Conservation (phyloP, 2,113 vertebrate species). For the Lathamus discolor region DNA sequence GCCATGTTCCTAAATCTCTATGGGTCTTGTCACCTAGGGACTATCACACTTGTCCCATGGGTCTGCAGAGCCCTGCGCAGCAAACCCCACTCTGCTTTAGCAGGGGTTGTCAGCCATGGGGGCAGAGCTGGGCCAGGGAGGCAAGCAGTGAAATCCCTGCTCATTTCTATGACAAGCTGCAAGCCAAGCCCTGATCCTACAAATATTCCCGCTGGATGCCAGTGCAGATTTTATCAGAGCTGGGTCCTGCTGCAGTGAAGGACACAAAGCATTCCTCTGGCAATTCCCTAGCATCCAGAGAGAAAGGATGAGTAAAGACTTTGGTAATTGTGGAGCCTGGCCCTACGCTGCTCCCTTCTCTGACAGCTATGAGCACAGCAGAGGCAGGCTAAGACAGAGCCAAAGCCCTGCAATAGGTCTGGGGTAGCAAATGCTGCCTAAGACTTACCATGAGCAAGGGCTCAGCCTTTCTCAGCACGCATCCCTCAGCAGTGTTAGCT, state of each 20-base stretch:
- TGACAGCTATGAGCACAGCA: rapidly evolving
- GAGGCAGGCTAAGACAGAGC: not conserved
- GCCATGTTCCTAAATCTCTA: not conserved
- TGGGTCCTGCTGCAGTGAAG: not conserved
- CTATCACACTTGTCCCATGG: not conserved
- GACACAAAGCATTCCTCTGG: not conserved
- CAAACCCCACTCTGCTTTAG: not conserved
- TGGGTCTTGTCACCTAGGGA: not conserved
- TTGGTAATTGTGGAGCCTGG: not conserved
- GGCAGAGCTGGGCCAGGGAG: not conserved
- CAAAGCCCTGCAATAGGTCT: not conserved
- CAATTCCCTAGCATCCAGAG: not conserved
- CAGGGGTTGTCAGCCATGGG: not conserved
- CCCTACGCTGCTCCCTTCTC: not conserved
- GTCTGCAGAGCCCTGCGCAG: not conserved
- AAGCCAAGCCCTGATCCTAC: not conserved
- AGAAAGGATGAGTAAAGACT: not conserved
- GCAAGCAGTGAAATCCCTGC: not conserved
- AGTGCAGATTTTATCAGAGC: not conserved
- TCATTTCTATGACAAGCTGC: not conserved
- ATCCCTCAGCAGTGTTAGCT: not conserved
- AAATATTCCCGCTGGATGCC: not conserved
- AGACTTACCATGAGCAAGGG: rapidly evolving
- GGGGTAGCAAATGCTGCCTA: not conserved
- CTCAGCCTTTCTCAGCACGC: not conserved